Evolutionary conservation across 2,888 invertebrate species (phyloP), one percentile per base, ranked within the genome.

Genomic region (Drosophila acutilabella): DNA sequence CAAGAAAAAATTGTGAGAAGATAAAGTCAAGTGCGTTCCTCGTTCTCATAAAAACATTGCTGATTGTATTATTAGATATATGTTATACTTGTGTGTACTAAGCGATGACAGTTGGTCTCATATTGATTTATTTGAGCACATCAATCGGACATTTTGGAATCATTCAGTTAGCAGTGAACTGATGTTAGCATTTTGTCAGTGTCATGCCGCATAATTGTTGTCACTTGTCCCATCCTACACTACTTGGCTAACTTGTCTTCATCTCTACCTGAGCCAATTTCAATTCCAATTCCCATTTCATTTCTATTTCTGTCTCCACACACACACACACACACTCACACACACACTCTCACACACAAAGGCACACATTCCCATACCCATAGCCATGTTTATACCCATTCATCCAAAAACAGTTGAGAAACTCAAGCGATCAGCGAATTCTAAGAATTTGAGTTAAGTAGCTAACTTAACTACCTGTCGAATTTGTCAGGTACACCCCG

Each of bases 151-250:
- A 64, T 23, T 48, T 65, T 60, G 36, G 48, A 41, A 65, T 64
- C 62, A 48, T 48, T 61, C 38, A 45, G 54, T 23, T 57, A 6
- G 58, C 52, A 23, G 56, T 36, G 33, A 56, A 51, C 50, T 58
- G 40, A 50, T 38, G 57, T 36, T 41, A 47, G 53, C 65, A 64
- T 88, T 88, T 81, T 88, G 77, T 71, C 77, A 71, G 42, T 81
- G 82, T 83, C 82, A 88, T 83, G 88, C 59, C 41, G 50, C 48
- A 64, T 83, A 83, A 83, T 87, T 82, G 81, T 83, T 83, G 68
- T 71, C 78, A 67, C 62, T 54, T 30, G 16, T 30, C 56, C 48
- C 48, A 69, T 57, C 48, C 45, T 33, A 58, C 64, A 51, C 45
- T 41, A 44, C 54, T 42, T 42, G 44, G 44, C 36, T 14, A 36